Percentiles rank a stretch among this genome's conserved stretches.
Conservation (phyloP, 2,797 vertebrate genomes). For the Brachyalestes nurse region DNA sequence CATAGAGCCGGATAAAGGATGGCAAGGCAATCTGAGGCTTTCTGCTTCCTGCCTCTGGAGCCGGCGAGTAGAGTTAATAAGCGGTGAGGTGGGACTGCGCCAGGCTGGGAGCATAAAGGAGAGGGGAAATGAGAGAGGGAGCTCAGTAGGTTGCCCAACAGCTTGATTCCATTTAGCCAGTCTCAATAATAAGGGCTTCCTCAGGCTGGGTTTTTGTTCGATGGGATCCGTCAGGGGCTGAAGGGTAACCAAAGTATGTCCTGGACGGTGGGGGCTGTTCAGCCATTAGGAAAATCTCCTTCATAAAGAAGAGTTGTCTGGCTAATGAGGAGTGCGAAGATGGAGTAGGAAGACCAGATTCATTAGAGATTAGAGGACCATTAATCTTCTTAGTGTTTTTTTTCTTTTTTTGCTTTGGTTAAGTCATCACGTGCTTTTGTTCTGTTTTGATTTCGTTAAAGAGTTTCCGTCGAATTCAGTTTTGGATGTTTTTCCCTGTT, state of each 20-base stretch:
- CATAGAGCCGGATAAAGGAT: conserved; percentile 6
- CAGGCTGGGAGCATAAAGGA: conserved; percentile 44
- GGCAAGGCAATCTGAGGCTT: conserved; percentile 1
- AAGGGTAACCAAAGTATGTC: neutral
- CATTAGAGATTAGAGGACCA: neutral
- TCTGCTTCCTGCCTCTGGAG: conserved; percentile 13
- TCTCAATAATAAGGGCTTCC: conserved; percentile 66
- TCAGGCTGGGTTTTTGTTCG: conserved; percentile 57
- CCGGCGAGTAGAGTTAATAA: conserved; percentile 62
- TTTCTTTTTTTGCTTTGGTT: neutral
- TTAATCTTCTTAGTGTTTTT: neutral
- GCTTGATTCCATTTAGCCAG: conserved; percentile 72
- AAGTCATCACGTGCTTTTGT: neutral
- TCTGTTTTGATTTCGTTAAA: neutral
- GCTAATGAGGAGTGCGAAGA: conserved; percentile 28
- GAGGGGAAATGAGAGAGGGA: conserved; percentile 59
- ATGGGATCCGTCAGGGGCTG: neutral
- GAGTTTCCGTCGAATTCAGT: neutral
- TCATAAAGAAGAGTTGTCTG: conserved; percentile 25
- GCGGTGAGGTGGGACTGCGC: conserved; percentile 53
- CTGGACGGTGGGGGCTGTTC: neutral
- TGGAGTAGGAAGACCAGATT: neutral
- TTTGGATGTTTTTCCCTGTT: neutral
- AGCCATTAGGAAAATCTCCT: conserved; percentile 16
- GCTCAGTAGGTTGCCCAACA: conserved; percentile 67